phyloP scores from a whole-genome alignment of 2,888 invertebrate species.

The Zootermopsis nevadensis region DNA sequence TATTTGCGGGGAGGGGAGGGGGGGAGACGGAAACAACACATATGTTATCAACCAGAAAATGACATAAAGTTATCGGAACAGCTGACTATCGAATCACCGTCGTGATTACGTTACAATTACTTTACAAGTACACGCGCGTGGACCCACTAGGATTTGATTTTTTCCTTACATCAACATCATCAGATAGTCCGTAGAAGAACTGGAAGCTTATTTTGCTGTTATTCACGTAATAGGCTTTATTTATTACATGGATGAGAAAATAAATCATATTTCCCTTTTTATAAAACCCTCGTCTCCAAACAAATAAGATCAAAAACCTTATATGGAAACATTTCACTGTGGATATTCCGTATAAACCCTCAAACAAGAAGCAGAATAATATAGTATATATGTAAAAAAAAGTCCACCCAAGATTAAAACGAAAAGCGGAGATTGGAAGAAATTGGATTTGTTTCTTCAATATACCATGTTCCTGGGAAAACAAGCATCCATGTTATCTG shows the following conservation, averaged over 20 bases:
- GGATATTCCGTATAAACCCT: not conserved
- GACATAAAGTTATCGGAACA: not conserved
- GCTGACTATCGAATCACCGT: not conserved
- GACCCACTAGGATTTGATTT: too few species aligned
- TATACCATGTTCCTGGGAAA: conserved; percentile 27
- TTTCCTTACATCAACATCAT: not conserved
- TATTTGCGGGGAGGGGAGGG: too few species aligned
- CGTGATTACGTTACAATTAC: not conserved
- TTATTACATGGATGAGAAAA: conserved; percentile 31
- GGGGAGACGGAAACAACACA: too few species aligned
- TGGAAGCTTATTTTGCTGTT: conserved; percentile 8
- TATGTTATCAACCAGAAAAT: too few species aligned
- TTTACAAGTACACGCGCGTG: not conserved
- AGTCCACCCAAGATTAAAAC: conserved; percentile 42
- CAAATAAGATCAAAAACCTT: conserved; percentile 29
- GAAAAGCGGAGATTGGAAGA: conserved; percentile 46
- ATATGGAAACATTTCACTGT: not conserved
- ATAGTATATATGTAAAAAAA: conserved; percentile 7
- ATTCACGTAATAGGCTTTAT: conserved; percentile 40
- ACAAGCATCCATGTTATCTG: not conserved
- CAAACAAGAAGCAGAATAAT: not conserved
- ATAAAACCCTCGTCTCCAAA: not conserved
- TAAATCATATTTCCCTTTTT: not conserved
- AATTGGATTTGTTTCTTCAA: conserved; percentile 46
- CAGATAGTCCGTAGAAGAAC: not conserved